These are phyloP conservation scores for Arbacia lixula DNA, from an alignment of 53 echinoderm and acorn worm species.

Conservation along the genomic window DNA sequence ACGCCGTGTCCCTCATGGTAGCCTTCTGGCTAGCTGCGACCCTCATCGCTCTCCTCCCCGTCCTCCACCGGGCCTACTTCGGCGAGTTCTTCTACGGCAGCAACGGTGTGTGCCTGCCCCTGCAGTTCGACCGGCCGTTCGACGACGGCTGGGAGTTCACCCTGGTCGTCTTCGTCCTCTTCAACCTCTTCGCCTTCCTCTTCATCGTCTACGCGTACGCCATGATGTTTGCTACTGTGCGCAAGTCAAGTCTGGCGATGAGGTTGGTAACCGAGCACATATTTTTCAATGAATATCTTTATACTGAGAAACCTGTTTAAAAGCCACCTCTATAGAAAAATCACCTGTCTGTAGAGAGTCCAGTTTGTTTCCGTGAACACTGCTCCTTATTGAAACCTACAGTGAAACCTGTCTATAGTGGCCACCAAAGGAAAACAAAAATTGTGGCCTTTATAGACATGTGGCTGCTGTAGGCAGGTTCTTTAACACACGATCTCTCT, in stretches of 20 bases:
- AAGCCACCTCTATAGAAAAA: no score
- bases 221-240: slow-evolving; percentile 88
- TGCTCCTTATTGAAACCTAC: no score
- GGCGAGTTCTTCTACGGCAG: slow-evolving; percentile 95
- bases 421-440: no score
- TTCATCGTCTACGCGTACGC: slow-evolving; percentile 94
- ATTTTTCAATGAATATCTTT: no score
- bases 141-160: slow-evolving; percentile 94
- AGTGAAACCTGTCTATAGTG: no score
- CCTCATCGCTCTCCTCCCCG: slow-evolving; percentile 72
- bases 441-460: no score
- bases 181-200: slow-evolving; percentile 88
- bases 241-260: slow-evolving; percentile 84
- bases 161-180: slow-evolving; percentile 86
- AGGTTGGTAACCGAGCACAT: slow-evolving; percentile 20
- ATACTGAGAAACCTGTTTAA: no score
- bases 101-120: slow-evolving; percentile 95
- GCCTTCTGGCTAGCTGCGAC: slow-evolving; percentile 78
- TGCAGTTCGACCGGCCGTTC: slow-evolving; percentile 95
- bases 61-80: slow-evolving; percentile 79
- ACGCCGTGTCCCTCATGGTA: slow-evolving; percentile 87
- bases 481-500: no score
- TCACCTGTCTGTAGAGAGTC: no score
- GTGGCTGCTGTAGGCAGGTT: no score
- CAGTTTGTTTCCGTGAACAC: no score